These are phyloP conservation scores for Amphipoea oculea DNA, from an alignment of 2,888 invertebrate species.

Conservation along the genomic window DNA sequence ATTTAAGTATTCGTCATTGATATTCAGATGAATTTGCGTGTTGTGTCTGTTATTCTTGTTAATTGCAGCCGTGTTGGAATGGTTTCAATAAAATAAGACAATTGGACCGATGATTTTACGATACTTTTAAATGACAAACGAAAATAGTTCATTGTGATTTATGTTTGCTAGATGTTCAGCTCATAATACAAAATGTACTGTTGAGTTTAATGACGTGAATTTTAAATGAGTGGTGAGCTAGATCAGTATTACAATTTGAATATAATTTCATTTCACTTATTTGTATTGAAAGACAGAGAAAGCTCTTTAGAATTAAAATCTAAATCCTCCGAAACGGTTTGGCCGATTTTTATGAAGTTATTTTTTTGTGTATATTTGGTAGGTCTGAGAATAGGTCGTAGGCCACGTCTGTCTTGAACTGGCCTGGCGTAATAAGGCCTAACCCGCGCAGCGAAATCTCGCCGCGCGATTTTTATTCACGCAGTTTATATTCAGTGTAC, in stretches of 20 bases:
- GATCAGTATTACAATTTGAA: not conserved
- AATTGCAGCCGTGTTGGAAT: slow-evolving; percentile 37
- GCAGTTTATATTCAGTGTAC: no score
- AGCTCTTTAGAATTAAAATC: not conserved
- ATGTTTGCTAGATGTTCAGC: not conserved
- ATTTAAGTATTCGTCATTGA: slow-evolving; percentile 3
- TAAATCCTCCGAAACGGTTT: no score
- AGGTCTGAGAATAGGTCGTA: no score
- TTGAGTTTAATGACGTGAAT: not conserved
- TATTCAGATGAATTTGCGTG: slow-evolving; percentile 11
- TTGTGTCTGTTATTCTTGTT: slow-evolving; percentile 28
- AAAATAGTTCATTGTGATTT: slow-evolving; percentile 33
- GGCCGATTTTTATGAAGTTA: no score
- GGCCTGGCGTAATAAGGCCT: not conserved
- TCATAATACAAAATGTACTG: not conserved
- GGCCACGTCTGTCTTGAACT: no score
- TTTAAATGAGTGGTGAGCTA: not conserved
- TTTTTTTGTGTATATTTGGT: no score
- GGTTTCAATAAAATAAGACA: slow-evolving; percentile 40
- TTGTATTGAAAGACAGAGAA: not conserved
- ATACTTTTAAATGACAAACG: slow-evolving; percentile 9
- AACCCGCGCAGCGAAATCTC: no score
- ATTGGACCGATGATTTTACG: slow-evolving; percentile 20
- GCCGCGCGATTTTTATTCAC: no score
- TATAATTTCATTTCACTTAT: not conserved